phyloP scores from a whole-genome alignment of 2,797 vertebrate species.

The Limosa lapponica region DNA sequence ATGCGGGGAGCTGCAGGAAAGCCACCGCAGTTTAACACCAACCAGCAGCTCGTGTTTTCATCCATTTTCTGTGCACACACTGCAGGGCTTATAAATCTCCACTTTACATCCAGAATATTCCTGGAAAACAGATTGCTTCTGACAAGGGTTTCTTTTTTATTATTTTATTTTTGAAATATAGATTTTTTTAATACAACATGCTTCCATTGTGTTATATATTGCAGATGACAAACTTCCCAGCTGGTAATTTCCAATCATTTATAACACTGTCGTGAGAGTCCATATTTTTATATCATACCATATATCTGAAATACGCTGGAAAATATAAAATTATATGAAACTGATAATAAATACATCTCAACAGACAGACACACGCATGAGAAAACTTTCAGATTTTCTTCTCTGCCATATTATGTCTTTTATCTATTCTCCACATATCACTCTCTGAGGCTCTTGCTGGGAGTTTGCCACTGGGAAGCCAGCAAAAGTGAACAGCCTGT shows the following conservation, averaged over 20 bases:
- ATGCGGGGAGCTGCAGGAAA: background rate
- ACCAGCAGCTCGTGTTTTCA: background rate
- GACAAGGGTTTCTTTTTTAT: slow-evolving; percentile 35
- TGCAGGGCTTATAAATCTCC: slow-evolving; percentile 51
- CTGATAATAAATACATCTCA: slow-evolving; percentile 55
- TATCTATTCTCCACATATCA: slow-evolving; percentile 13
- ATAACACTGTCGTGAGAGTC: background rate
- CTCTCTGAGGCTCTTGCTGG: slow-evolving; percentile 19
- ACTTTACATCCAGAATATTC: slow-evolving; percentile 50
- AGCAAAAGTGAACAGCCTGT: background rate
- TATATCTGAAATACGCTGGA: slow-evolving; percentile 41
- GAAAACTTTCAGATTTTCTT: slow-evolving; percentile 34
- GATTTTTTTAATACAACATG: background rate
- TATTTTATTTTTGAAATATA: slow-evolving; percentile 48
- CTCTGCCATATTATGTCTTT: slow-evolving; percentile 7
- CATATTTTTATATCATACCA: slow-evolving; percentile 14
- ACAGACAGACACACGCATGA: background rate
- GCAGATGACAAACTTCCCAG: slow-evolving; percentile 46
- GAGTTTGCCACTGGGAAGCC: slow-evolving; percentile 27
- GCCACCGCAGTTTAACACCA: background rate
- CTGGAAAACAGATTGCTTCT: slow-evolving; percentile 48
- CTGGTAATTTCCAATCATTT: slow-evolving; percentile 60
- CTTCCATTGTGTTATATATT: slow-evolving; percentile 57
- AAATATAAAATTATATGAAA: slow-evolving; percentile 60
- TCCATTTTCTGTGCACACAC: slow-evolving; percentile 30